Conservation (phyloP, 2,888 invertebrate genomes). For the Drosophila mimica region DNA sequence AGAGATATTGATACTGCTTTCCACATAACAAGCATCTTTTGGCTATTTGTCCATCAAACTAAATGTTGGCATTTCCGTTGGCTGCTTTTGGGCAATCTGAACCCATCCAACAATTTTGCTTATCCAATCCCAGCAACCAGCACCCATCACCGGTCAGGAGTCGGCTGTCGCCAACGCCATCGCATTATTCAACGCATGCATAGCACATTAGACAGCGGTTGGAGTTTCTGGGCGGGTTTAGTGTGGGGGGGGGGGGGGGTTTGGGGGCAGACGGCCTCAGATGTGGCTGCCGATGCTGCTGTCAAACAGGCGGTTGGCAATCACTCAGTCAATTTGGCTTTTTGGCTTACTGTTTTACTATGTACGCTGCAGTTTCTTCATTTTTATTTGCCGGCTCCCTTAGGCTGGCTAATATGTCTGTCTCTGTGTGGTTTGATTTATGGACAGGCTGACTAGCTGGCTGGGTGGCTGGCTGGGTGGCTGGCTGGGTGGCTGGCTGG, state of each 20-base stretch:
- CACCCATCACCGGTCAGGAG: constrained; percentile 5
- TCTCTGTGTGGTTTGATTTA: constrained; percentile 63
- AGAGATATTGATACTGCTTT: not conserved
- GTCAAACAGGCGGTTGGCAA: constrained; percentile 62
- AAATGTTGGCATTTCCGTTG: not conserved
- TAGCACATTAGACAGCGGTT: constrained; percentile 39
- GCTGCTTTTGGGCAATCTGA: constrained; percentile 2
- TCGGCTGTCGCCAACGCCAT: constrained; percentile 24
- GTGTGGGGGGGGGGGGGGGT: not conserved
- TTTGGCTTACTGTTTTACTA: constrained; percentile 68
- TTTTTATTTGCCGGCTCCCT: constrained; percentile 6
- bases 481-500: not conserved
- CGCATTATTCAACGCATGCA: constrained; percentile 57
- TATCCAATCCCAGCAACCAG: constrained; percentile 5
- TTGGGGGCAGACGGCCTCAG: constrained; percentile 44
- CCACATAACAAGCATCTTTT: too few species aligned
- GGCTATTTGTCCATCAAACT: constrained; percentile 25
- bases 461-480: constrained; percentile 3
- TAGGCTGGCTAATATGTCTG: constrained; percentile 59
- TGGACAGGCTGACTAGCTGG: constrained; percentile 43
- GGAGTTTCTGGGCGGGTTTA: constrained; percentile 1
- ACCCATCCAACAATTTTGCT: constrained; percentile 1
- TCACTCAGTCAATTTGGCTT: constrained; percentile 72
- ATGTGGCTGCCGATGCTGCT: constrained; percentile 52
- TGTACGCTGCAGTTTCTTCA: constrained; percentile 49